phyloP scores from a whole-genome alignment of 2,797 vertebrate genomes.

The Anniella stebbinsi region DNA sequence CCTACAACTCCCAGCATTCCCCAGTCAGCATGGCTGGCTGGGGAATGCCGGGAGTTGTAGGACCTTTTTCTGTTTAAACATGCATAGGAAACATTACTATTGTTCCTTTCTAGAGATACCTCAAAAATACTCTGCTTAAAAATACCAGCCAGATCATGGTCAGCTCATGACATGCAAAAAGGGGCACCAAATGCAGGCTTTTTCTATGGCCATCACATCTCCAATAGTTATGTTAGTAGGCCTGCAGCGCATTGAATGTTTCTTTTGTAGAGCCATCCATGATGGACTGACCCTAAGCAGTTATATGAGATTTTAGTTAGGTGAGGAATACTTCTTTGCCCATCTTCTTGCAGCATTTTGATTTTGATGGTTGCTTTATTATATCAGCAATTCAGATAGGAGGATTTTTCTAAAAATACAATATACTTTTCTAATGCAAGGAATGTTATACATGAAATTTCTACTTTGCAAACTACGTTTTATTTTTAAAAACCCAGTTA shows the following conservation, averaged over 20 bases:
- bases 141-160: conserved; percentile 20
- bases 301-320: conserved; percentile 56
- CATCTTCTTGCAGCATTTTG: conserved; percentile 66
- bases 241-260: conserved; percentile 33
- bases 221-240: background rate
- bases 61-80: too few relatives aligned
- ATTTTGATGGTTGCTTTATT: conserved; percentile 46
- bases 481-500: conserved; percentile 65
- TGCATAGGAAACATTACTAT: conserved; percentile 43
- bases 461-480: conserved; percentile 81
- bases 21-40: too few relatives aligned
- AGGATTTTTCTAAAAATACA: conserved; percentile 59
- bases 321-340: conserved; percentile 54
- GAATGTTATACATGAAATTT: conserved; percentile 75
- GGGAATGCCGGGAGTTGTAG: too few relatives aligned
- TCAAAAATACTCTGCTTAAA: conserved; percentile 71
- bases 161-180: background rate
- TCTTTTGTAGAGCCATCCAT: background rate
- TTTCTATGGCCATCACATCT: background rate
- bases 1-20: too few relatives aligned
- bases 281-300: conserved; percentile 31
- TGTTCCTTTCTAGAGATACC: conserved; percentile 77
- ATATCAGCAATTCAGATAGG: conserved; percentile 64
- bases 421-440: conserved; percentile 76
- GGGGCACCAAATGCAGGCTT: background rate